Conservation (phyloP, 2,797 vertebrate genomes). For the Chaunax sp. region DNA sequence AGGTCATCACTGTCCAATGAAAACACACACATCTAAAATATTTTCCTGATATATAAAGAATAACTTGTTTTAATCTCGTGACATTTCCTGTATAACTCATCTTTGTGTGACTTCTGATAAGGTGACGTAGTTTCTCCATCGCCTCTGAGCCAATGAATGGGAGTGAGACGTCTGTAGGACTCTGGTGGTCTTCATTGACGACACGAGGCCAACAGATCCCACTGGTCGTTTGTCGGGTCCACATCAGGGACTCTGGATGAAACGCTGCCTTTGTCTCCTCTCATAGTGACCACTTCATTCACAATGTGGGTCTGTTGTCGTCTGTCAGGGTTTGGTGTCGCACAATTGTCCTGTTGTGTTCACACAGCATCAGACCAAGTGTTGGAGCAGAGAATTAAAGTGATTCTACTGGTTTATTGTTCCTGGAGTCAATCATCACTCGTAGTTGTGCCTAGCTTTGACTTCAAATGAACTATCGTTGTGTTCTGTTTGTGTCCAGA, state of each 20-base stretch:
- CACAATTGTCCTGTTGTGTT: conserved; percentile 61
- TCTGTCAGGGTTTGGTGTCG: conserved; percentile 54
- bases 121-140: not conserved
- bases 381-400: conserved; percentile 42
- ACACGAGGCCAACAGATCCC: conserved; percentile 42
- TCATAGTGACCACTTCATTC: conserved; percentile 76
- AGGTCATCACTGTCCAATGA: too few relatives aligned
- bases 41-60: not conserved
- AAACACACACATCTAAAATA: too few relatives aligned
- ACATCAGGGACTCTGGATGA: conserved; percentile 79
- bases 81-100: too few relatives aligned
- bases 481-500: too few relatives aligned
- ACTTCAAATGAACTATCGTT: too few relatives aligned
- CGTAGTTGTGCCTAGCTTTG: too few relatives aligned
- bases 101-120: too few relatives aligned
- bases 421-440: too few relatives aligned
- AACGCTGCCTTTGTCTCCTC: conserved; percentile 70
- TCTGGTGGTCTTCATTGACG: conserved; percentile 74
- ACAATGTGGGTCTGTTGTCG: conserved; percentile 77
- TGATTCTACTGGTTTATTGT: conserved; percentile 23
- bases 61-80: too few relatives aligned
- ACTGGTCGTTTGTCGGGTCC: too few relatives aligned
- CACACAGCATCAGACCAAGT: conserved; percentile 31
- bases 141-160: conserved; percentile 50
- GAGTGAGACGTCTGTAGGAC: conserved; percentile 31